phyloP scores from a whole-genome alignment of 2,888 invertebrate species.

The Chrysomela aeneicollis region DNA sequence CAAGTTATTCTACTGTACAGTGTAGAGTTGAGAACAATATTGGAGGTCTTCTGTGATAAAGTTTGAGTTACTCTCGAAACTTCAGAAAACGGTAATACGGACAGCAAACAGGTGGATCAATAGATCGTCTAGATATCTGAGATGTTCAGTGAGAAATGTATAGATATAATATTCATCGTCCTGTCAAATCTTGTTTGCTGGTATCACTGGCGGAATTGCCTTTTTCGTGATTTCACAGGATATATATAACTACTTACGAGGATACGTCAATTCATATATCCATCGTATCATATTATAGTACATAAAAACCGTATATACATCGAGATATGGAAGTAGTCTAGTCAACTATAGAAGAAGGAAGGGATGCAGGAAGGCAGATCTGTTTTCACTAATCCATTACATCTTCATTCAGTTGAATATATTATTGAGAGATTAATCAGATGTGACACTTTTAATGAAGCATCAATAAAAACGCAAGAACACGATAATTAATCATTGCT shows the following conservation, averaged over 20 bases:
- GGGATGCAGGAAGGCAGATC: too few species aligned
- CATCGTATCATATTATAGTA: too few species aligned
- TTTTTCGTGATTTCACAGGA: not conserved
- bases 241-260: not conserved
- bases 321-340: too few species aligned
- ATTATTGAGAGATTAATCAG: too few species aligned
- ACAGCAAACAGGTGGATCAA: constrained; percentile 3
- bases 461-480: too few species aligned
- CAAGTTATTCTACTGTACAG: too few species aligned
- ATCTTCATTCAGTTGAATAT: too few species aligned
- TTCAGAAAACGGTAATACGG: not conserved
- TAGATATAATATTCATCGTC: constrained; percentile 32
- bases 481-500: not conserved
- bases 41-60: not conserved
- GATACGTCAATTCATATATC: not conserved
- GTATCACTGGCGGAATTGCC: constrained; percentile 24
- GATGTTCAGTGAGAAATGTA: constrained; percentile 11
- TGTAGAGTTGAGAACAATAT: not conserved
- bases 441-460: too few species aligned
- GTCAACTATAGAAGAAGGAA: too few species aligned
- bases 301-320: too few species aligned
- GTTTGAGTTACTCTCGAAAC: not conserved
- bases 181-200: constrained; percentile 20
- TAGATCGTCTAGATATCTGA: constrained; percentile 6
- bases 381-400: too few species aligned